These are phyloP conservation scores for Kryptolebias ocellatus DNA, from an alignment of 2,797 vertebrate genomes.

Conservation along the genomic window DNA sequence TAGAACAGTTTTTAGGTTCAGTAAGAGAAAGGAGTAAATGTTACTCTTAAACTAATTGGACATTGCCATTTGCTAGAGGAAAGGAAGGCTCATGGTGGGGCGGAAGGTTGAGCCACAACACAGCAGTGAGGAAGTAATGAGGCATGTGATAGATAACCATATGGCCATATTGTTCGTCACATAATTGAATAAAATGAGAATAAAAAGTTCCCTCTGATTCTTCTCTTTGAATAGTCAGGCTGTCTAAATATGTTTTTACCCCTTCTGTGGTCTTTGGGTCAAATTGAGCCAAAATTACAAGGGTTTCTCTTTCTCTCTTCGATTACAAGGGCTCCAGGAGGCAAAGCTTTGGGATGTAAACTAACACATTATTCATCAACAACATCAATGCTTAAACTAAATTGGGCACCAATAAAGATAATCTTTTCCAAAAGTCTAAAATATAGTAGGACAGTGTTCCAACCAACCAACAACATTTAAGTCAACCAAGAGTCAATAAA, in stretches of 20 bases:
- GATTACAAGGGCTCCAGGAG: too few species aligned
- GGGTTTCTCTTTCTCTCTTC: too few species aligned
- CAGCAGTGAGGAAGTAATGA: slow-evolving; percentile 62
- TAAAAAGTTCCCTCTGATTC: neutral
- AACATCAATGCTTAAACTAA: neutral
- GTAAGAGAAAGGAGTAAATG: slow-evolving; percentile 56
- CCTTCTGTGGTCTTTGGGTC: too few species aligned
- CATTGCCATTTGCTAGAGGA: slow-evolving; percentile 60
- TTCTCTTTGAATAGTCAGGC: slow-evolving; percentile 1
- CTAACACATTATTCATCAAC: slow-evolving; percentile 5
- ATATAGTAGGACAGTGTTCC: neutral
- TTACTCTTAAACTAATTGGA: slow-evolving; percentile 75
- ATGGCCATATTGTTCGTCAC: neutral
- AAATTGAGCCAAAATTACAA: too few species aligned
- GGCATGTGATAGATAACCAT: slow-evolving; percentile 31
- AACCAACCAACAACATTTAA: neutral
- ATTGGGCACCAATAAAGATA: neutral
- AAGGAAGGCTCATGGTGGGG: slow-evolving; percentile 36
- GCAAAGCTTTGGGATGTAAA: neutral
- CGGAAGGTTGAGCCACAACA: slow-evolving; percentile 49
- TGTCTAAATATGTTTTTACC: neutral
- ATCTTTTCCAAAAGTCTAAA: neutral
- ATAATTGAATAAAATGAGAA: slow-evolving; percentile 5
- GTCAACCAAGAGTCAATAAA: neutral
- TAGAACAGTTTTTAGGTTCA: slow-evolving; percentile 65